Conservation (phyloP, 2,888 invertebrate species). For the Papilio elwesi region DNA sequence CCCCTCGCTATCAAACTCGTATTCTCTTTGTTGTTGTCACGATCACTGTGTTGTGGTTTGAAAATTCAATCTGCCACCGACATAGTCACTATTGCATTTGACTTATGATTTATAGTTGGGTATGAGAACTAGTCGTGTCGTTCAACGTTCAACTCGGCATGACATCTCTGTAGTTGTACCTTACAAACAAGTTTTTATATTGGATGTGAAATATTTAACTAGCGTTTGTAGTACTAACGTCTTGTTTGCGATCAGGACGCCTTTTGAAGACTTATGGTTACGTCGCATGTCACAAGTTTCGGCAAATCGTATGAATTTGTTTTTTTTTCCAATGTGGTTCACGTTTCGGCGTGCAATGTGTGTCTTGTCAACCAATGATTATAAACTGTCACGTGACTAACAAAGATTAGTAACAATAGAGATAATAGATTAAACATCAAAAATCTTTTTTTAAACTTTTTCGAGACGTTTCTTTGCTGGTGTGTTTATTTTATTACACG, state of each 20-base stretch:
- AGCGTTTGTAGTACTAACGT: neutral
- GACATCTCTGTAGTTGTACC: conserved; percentile 27
- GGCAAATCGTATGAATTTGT: neutral
- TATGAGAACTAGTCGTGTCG: neutral
- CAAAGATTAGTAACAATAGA: too few relatives aligned
- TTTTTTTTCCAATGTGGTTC: too few relatives aligned
- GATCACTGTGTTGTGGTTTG: conserved; percentile 1
- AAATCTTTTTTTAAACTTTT: too few relatives aligned
- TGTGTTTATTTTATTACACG: too few relatives aligned
- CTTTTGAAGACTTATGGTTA: conserved; percentile 1
- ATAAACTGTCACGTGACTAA: too few relatives aligned
- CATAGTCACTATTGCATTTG: conserved; percentile 8
- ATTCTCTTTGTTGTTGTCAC: conserved; percentile 29
- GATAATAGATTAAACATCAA: too few relatives aligned
- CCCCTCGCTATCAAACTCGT: conserved; percentile 20
- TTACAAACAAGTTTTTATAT: conserved; percentile 13
- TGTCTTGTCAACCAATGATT: too few relatives aligned
- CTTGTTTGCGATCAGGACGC: neutral
- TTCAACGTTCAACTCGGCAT: neutral
- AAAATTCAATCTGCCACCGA: neutral
- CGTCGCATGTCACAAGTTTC: neutral
- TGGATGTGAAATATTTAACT: neutral
- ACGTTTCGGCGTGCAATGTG: too few relatives aligned
- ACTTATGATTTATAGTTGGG: neutral
- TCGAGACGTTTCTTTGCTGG: too few relatives aligned